Conservation (phyloP, 2,797 vertebrate genomes). For the Simalia tracyae region DNA sequence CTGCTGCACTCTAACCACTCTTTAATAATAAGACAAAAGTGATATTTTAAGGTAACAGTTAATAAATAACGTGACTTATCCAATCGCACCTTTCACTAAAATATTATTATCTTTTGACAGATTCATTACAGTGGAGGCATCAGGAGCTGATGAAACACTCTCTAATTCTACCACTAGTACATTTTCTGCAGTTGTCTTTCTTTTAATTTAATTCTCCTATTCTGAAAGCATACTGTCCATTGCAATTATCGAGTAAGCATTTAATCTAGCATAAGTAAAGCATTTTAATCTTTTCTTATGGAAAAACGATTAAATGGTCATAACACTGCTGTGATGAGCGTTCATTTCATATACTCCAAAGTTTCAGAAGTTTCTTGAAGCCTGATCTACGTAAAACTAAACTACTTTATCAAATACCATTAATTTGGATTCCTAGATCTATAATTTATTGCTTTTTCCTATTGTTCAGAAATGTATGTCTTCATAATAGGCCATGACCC, state of each 20-base stretch:
- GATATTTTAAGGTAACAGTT: conserved; percentile 87
- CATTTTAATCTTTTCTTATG: conserved; percentile 81
- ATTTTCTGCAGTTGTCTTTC: conserved; percentile 80
- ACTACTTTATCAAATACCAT: background rate
- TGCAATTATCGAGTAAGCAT: conserved; percentile 82
- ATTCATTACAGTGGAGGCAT: conserved; percentile 86
- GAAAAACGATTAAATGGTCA: conserved; percentile 79
- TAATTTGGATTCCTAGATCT: background rate
- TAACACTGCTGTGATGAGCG: conserved; percentile 68
- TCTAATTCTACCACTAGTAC: conserved; percentile 78
- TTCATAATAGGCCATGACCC: background rate
- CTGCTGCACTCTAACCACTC: conserved; percentile 73
- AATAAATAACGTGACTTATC: conserved; percentile 87
- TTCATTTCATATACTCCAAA: conserved; percentile 69
- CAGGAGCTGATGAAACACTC: conserved; percentile 76
- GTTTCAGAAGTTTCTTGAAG: conserved; percentile 65
- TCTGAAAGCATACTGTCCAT: conserved; percentile 84
- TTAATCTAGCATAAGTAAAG: conserved; percentile 78
- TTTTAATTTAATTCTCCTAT: conserved; percentile 85
- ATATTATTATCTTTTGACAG: conserved; percentile 88
- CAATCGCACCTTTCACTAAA: conserved; percentile 84
- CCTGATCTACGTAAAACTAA: conserved; percentile 45
- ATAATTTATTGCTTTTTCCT: background rate
- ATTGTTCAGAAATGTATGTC: background rate
- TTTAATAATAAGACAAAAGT: conserved; percentile 82